Percentiles rank a stretch among this genome's conserved stretches.
Conservation (phyloP, 2,113 vertebrate species). For the Raja brachyura region DNA sequence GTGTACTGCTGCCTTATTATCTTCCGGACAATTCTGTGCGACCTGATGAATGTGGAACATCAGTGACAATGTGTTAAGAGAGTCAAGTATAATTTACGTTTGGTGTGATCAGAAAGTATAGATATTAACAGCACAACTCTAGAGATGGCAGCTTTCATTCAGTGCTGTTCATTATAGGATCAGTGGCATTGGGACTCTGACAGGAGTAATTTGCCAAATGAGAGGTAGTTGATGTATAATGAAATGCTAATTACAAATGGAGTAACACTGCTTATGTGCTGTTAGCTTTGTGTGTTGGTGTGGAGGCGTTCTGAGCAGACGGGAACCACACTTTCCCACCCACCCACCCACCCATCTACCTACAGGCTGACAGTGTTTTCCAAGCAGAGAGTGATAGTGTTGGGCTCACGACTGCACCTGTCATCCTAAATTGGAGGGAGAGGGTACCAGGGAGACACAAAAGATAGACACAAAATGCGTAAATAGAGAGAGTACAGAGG, state of each 20-base stretch:
- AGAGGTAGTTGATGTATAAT: background rate
- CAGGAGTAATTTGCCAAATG: background rate
- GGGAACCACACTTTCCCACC: slow-evolving; percentile 17
- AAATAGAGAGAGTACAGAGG: too few species aligned
- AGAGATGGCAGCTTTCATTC: background rate
- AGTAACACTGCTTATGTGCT: background rate
- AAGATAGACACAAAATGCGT: too few species aligned
- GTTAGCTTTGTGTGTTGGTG: background rate
- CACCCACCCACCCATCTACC: slow-evolving; percentile 17
- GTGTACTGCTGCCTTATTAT: background rate
- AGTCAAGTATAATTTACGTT: background rate
- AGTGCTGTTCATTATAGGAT: background rate
- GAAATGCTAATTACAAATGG: background rate
- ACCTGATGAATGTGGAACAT: background rate
- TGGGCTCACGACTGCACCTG: slow-evolving; percentile 13
- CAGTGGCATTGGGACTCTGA: background rate
- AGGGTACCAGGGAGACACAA: too few species aligned
- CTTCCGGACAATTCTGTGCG: background rate
- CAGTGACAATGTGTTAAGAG: background rate
- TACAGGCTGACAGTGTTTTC: background rate
- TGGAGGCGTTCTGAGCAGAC: slow-evolving; percentile 10
- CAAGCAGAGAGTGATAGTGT: slow-evolving; percentile 4
- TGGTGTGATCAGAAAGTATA: background rate
- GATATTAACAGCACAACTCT: background rate
- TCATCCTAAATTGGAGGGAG: background rate